Percentiles rank a stretch among this genome's conserved stretches.
Conservation (phyloP, 2,888 invertebrate species). For the Seira musarum region DNA sequence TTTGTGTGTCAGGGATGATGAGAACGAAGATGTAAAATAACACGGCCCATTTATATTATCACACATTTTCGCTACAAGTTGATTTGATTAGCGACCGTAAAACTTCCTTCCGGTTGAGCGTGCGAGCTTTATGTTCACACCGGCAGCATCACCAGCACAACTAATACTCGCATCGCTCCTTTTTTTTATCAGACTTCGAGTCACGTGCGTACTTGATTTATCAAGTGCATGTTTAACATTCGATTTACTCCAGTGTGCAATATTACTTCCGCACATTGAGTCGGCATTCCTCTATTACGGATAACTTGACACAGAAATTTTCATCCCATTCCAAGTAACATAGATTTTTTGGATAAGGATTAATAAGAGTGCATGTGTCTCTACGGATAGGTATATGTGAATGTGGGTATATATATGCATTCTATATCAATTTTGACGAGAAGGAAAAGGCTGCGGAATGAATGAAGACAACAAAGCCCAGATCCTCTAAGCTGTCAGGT, state of each 20-base stretch:
- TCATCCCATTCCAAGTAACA: neutral
- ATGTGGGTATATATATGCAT: too few relatives aligned
- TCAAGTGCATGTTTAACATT: constrained; percentile 32
- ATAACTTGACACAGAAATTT: neutral
- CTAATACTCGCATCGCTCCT: neutral
- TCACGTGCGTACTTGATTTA: constrained; percentile 58
- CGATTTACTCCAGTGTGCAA: constrained; percentile 34
- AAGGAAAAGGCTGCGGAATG: constrained; percentile 8
- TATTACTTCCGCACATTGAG: constrained; percentile 45
- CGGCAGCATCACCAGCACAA: too few relatives aligned
- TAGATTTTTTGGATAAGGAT: too few relatives aligned
- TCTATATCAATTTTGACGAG: neutral
- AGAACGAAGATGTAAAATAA: neutral
- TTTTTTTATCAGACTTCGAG: constrained; percentile 6
- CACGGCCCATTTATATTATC: neutral
- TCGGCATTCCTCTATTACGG: neutral
- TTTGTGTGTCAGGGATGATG: neutral
- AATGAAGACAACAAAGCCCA: neutral
- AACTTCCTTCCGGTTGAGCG: constrained; percentile 58
- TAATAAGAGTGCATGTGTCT: too few relatives aligned
- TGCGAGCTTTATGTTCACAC: constrained; percentile 23
- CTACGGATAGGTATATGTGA: too few relatives aligned
- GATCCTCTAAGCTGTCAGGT: constrained; percentile 44
- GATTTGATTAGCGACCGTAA: constrained; percentile 55
- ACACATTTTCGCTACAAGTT: neutral